These are phyloP conservation scores for Eupristina koningsbergeri DNA, from an alignment of 1,140 invertebrate species.

Conservation along the genomic window DNA sequence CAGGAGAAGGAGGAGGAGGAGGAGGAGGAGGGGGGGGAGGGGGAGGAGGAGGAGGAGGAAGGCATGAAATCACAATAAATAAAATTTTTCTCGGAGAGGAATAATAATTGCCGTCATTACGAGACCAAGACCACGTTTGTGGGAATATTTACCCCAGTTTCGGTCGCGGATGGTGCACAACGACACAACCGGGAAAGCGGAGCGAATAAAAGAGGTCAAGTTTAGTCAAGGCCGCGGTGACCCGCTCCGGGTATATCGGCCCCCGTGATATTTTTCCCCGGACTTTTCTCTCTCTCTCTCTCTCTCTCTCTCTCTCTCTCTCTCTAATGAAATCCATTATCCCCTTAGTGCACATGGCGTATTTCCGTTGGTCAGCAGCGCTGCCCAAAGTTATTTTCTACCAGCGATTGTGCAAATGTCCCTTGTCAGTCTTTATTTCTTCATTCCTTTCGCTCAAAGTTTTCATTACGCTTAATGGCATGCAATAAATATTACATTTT, in stretches of 20 bases:
- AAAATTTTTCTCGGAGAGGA: neutral
- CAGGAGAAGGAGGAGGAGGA: too few species aligned
- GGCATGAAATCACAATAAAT: neutral
- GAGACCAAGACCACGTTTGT: neutral
- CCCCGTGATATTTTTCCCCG: constrained; percentile 51
- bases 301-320: neutral
- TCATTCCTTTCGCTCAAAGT: too few species aligned
- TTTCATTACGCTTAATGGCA: too few species aligned
- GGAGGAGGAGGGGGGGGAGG: too few species aligned
- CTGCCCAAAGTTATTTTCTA: neutral
- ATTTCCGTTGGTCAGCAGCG: neutral
- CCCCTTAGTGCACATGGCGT: neutral
- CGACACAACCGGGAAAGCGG: neutral
- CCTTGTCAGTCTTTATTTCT: neutral
- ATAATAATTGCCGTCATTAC: neutral
- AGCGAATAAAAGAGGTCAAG: constrained; percentile 60
- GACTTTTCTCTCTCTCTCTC: neutral
- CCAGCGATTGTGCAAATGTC: neutral
- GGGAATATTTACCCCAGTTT: neutral
- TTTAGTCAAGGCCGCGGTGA: constrained; percentile 60
- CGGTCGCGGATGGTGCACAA: neutral
- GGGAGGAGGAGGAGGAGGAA: too few species aligned
- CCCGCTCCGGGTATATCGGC: constrained; percentile 60
- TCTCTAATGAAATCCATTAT: neutral
- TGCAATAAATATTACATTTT: too few species aligned